Evolutionary conservation across 2,888 invertebrate species (phyloP), one percentile per base, ranked within the genome.

Genomic region (Polydrusus pterygomalis): DNA sequence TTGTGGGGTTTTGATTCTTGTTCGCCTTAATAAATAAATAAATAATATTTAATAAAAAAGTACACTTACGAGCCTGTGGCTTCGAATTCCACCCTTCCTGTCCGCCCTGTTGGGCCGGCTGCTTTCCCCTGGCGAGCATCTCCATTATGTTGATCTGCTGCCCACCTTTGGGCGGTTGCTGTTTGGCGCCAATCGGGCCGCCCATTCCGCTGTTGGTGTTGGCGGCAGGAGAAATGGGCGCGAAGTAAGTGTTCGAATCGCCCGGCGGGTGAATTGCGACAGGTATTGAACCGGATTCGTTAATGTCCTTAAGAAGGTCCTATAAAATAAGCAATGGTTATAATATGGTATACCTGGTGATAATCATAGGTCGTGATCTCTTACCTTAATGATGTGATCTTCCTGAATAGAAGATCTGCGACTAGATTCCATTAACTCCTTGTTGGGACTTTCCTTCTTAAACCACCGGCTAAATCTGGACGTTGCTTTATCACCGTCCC

Each of bases 401-500:
- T 92, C 92, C 78, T 91, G 91, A 74, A 91, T 85, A 5, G 92
- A 91, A 30, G 91, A 89, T 43, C 91, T 87, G 18, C 90, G 88
- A 74, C 85, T 85, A 10, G 70, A 78, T 75, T 43, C 71, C 10
- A 34, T 18, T 71, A 81, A 84, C 34, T 82, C 79, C 73, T 86
- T 86, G 10, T 88, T 86, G 0, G 93, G 92, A 81, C 92, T 92
- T 80, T 93, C 93, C 63, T 91, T 90, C 54, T 91, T 92, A 89
- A 97, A 97, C 94, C 95, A 95, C 79, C 92, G 92, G 84, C 93
- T 94, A 87, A 95, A 95, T 20, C 94, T 89, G 20, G 95, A 95
- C 79, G 93, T 91, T 60, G 92, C 90, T 25, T 78, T 80, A 62
- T 84, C 83, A 10, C 82, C 82, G 45, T 87, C 87, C 54, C 88